Evolutionary conservation across 2,888 invertebrate species (phyloP).

Genomic region (Drosophila mimetica): DNA sequence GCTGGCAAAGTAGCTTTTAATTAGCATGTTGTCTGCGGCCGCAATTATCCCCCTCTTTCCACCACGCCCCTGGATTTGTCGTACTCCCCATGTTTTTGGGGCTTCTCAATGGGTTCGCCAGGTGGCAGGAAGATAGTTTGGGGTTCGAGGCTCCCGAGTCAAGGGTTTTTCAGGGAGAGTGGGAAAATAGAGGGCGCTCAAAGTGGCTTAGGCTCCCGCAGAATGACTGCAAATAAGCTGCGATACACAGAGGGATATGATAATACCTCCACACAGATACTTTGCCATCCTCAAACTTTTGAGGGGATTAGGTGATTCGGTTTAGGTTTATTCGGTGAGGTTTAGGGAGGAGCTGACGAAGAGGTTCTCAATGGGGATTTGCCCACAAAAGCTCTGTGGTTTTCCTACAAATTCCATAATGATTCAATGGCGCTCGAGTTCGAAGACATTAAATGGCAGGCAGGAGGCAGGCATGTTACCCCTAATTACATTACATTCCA

Average conservation of each 20-base stretch:
- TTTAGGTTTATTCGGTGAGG: no score
- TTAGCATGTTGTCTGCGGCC: constrained; percentile 75
- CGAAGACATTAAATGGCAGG: neutral
- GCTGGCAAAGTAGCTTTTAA: constrained; percentile 75
- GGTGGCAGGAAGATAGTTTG: constrained; percentile 21
- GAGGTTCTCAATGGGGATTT: constrained; percentile 6
- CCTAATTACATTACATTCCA: neutral
- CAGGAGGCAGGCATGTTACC: neutral
- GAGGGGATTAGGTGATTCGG: constrained; percentile 15
- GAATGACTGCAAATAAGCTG: constrained; percentile 29
- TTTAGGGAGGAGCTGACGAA: neutral
- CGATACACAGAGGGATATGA: neutral
- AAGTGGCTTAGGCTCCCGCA: constrained; percentile 17
- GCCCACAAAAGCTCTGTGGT: constrained; percentile 10
- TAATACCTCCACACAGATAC: neutral
- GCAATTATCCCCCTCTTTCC: constrained; percentile 37
- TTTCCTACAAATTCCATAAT: neutral
- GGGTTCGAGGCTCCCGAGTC: constrained; percentile 13
- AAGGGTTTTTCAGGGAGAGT: constrained; percentile 1
- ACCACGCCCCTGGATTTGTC: neutral
- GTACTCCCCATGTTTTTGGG: constrained; percentile 8
- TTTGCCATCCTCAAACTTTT: constrained; percentile 12
- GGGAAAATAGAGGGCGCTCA: constrained; percentile 3
- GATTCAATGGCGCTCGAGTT: constrained; percentile 1
- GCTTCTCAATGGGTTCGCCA: constrained; percentile 63